Evolutionary conservation across 2,797 vertebrate genomes (phyloP).

Genomic region (Vireo griseus): DNA sequence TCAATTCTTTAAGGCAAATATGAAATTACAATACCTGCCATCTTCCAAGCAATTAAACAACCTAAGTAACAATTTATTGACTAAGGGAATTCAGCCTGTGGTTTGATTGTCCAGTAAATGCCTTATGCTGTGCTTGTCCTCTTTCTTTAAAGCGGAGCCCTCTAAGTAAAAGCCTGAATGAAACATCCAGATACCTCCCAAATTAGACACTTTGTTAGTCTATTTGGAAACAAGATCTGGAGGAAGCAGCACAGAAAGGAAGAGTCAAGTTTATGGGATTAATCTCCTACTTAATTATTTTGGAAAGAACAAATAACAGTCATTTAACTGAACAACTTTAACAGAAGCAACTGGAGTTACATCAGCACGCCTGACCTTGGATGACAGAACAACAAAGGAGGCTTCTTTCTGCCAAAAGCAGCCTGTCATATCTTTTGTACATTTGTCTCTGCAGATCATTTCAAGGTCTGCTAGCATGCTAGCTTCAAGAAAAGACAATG

Average conservation of each 20-base stretch:
- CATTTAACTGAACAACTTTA: conserved; percentile 23
- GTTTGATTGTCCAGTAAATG: background rate
- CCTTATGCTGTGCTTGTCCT: background rate
- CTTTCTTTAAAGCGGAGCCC: background rate
- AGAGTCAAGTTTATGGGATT: background rate
- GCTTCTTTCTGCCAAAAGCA: conserved; percentile 32
- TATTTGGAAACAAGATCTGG: background rate
- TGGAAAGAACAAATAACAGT: background rate
- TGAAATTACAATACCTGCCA: background rate
- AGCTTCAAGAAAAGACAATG: conserved; percentile 31
- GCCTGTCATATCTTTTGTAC: conserved; percentile 40
- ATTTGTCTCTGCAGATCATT: conserved; percentile 38
- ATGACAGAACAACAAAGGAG: conserved; percentile 34
- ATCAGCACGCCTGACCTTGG: background rate
- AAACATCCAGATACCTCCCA: background rate
- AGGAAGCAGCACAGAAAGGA: background rate
- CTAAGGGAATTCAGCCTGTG: background rate
- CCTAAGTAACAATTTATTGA: background rate
- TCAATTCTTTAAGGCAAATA: background rate
- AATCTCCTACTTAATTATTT: background rate
- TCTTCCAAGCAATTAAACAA: background rate
- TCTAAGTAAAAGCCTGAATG: background rate
- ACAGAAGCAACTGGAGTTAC: background rate
- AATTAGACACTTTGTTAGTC: background rate
- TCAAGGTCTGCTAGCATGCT: conserved; percentile 18